Base-by-base conservation (phyloP, 1,140 invertebrate genomes). In the Musca vetustissima region DNA sequence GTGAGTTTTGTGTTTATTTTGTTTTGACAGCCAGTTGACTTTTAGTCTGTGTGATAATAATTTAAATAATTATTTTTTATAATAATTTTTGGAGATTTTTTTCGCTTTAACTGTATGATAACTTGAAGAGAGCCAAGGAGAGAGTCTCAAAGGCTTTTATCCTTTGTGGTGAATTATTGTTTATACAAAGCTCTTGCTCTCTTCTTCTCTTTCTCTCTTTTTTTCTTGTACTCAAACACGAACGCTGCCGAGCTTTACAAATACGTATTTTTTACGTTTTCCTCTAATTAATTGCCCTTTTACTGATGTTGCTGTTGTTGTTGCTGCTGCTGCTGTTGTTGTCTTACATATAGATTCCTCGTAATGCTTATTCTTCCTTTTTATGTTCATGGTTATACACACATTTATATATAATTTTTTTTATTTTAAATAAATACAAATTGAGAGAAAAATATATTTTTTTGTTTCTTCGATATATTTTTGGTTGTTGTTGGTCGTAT, bases 301-400 rank as follows among this genome's bases (percentile, higher is more conserved):
- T 52, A 52, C 19, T 49, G 52, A 22, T 53, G 7, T 53, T 24
- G 19, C 17, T 53, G 19, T 53, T 53, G 52, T 53, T 53, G n/a
- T n/a, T n/a, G n/a, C n/a, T 53, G 7, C 17, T 24, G 19, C 17
- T 53, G 19, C 17, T 53, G 52, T 53, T 53, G 43, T 47, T 36
- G 47, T 49, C 9, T 66, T 66, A 66, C 64, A 66, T 52, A 66
- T 66, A 49, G 47, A 25, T 66, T 66, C 64, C 49, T 50, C 64
- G 47, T 25, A 50, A 8, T 52, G 64, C 28, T 61, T 61, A 61
- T 61, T 61, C 57, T 61, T 43, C 28, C 36, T 61, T 17, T 61
- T 43, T 43, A 43, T 61, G 57, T 61, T 61, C 57, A 61, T 61
- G 57, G 57, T 61, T 61, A 61, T 61, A 61, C 57, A 61, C 57